Percentiles rank a stretch among this genome's conserved stretches.
Conservation (phyloP, 2,888 invertebrate genomes). For the Cataglyphis rosenhaueri region DNA sequence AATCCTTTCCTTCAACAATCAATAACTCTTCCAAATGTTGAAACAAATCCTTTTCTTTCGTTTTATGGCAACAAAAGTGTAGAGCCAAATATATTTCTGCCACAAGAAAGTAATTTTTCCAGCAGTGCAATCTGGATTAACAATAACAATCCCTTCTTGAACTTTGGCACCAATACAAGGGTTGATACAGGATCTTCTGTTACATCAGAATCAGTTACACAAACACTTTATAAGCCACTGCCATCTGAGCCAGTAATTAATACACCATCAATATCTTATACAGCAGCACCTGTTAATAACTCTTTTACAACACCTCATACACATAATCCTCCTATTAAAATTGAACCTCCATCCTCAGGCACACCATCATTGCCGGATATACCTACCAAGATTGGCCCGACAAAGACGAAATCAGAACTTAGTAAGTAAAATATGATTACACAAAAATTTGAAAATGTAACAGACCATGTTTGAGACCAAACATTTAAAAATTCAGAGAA, state of each 20-base stretch:
- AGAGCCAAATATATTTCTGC: not conserved
- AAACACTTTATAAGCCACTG: not conserved
- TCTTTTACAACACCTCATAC: not conserved
- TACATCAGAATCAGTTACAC: not conserved
- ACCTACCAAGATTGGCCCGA: not conserved
- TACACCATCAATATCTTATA: not conserved
- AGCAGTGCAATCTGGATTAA: not conserved
- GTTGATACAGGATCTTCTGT: not conserved
- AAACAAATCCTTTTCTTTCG: slow-evolving; percentile 49
- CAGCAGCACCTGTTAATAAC: not conserved
- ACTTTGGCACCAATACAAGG: not conserved
- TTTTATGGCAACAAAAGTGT: not conserved
- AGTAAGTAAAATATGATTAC: slow-evolving; percentile 62
- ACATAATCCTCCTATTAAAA: not conserved
- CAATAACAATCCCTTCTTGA: slow-evolving; percentile 54
- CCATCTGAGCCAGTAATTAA: not conserved
- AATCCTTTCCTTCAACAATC: slow-evolving; percentile 56
- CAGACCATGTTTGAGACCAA: not conserved
- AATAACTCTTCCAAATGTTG: not conserved
- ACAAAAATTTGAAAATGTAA: not conserved
- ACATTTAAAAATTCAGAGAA: not conserved
- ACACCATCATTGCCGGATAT: not conserved
- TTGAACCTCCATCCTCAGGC: not conserved
- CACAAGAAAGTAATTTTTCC: not conserved
- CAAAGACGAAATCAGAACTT: slow-evolving; percentile 56